Base-by-base conservation (phyloP, 1,140 invertebrate genomes). In the Heterodera schachtii region DNA sequence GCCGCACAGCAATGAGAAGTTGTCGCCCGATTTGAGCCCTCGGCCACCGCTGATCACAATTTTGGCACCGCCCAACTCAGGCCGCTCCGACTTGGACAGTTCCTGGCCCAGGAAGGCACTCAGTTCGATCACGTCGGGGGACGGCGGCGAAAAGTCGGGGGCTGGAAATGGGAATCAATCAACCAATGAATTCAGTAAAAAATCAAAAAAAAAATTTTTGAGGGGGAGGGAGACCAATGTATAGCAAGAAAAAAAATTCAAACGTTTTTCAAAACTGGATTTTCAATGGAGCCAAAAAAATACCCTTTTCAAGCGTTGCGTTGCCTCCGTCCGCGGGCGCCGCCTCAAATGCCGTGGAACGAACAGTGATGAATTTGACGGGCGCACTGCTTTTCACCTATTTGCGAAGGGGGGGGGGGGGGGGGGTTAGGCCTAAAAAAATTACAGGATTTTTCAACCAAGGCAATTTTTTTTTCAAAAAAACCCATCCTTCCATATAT, bases 11-110 rank as follows among this genome's bases (percentile, higher is more conserved):
- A 99, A 90, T 90, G 98, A 94, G 91, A 99, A 99, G 90, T 99
- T 99, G 13, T 99, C 97, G 0, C 95, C 96, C 73, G 94, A 98
- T 91, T 99, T 99, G 87, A 99, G 92, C 75, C 97, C 98, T 85
- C 97, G 93, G 82, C 94, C 95, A 90, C 96, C 96, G 88, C 95
- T 95, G 16, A 98, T 93, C 85, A 98, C 94, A 83, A 93, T 93
- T 90, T 95, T 96, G 44, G 96, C 96, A 90, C 94, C 93, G 0
- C 95, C 94, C 31, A 99, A 91, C 90, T 98, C 97, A 13, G 98
- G 98, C 78, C 98, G 92, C 90, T 99, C 97, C 81, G 95, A 97
- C 90, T 99, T 99, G 82, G 93, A 94, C 3, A 99, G 90, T 90
- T 98, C 95, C 91, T 98, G 95, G 52, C 93, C 93, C 2, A 98